Base-by-base conservation (phyloP, 2,113 vertebrate species). In the Tragulus kanchil region DNA sequence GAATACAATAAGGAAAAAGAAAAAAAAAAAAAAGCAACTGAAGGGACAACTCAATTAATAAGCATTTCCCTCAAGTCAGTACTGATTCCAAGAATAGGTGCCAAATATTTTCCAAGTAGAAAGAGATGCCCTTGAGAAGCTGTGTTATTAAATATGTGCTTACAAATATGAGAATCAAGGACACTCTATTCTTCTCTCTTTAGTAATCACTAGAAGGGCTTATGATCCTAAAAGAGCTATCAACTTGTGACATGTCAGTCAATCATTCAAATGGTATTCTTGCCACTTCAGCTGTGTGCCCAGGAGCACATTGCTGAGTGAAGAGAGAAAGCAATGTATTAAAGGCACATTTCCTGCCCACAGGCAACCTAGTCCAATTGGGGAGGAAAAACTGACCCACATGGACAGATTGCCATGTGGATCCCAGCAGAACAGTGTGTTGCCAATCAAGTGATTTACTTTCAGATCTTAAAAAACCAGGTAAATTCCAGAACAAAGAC, bases 131-230 rank as follows among this genome's bases (percentile, higher is more conserved):
- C 88, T 95, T 96, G 88, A 94, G 93, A 94, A 69, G 50, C 75
- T 95, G n/a, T 83, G 65, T 96, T 95, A 56, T 89, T 96, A 95
- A 93, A 89, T 84, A 73, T 92, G 65, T 92, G 87, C 87, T 94
- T 95, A 92, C 90, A 96, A 78, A 96, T 86, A 92, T 73, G 17
- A 59, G 50, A 89, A 93, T 69, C 79, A 95, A 97, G 94, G 93
- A 65, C 84, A 84, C 36, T 61, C 65, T 86, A 16, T 71, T 84
- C 52, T 95, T 84, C 64, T 89, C 62, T 92, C 54, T 87, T 96
- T 65, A 31, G 25, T 73, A 96, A 95, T 92, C 62, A 89, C 65
- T 61, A 50, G n/a, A 83, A 79, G 64, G 73, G 67, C 54, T 93
- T 83, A n/a, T 11, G 69, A 71, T 95, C 65, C 64, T 69, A 59